Evolutionary conservation across 2,113 vertebrate species (phyloP).

Genomic region (Mobula hypostoma): DNA sequence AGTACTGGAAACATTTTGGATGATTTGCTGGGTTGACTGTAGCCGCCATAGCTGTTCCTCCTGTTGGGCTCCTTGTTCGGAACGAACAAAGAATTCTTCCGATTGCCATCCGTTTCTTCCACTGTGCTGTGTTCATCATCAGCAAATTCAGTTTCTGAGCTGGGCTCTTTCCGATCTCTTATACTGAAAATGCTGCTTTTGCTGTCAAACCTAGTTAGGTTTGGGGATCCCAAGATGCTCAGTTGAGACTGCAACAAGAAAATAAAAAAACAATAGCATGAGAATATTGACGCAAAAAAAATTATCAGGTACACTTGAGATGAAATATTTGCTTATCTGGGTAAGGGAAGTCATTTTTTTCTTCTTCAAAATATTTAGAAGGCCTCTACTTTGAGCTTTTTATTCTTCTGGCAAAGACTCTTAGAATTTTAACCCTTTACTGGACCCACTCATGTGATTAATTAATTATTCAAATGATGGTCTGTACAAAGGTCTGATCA

Average conservation of each 20-base stretch:
- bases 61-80: conserved; percentile 75
- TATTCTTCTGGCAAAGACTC: neutral
- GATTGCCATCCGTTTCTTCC: conserved; percentile 83
- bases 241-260: conserved; percentile 72
- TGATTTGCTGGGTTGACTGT: conserved; percentile 83
- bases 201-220: conserved; percentile 94
- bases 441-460: neutral
- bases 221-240: conserved; percentile 92
- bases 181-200: conserved; percentile 98
- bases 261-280: neutral
- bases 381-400: neutral
- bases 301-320: neutral
- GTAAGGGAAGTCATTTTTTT: neutral
- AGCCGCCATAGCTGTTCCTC: conserved; percentile 88
- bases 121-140: conserved; percentile 97
- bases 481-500: neutral
- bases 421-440: neutral
- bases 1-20: conserved; percentile 84
- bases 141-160: conserved; percentile 90
- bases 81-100: conserved; percentile 89
- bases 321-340: neutral
- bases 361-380: neutral
- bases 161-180: conserved; percentile 79
- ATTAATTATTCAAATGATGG: neutral
- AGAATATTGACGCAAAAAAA: neutral